Conservation (phyloP, 30 jellyfish, hydroid and myxozoan species). For the Hydra vulgaris region DNA sequence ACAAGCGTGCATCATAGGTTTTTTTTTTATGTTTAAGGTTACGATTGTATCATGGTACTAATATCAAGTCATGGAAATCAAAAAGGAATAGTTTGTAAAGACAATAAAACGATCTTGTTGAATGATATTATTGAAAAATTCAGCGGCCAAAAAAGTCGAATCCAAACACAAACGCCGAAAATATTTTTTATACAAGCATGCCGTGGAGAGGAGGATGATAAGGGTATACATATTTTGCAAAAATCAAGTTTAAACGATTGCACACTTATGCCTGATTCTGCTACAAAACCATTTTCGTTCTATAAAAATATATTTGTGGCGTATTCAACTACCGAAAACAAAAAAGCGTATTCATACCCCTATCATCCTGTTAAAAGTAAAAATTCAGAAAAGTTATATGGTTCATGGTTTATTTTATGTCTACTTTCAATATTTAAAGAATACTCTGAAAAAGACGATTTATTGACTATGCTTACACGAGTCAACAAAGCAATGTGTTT, state of each 20-base stretch:
- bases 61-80: slow-evolving; percentile 6
- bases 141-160: not conserved
- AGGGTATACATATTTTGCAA: no score
- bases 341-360: slow-evolving; percentile 16
- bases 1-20: no score
- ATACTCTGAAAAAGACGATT: not conserved
- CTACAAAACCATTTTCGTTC: not conserved
- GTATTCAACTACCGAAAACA: slow-evolving; percentile 5
- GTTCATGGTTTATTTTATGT: not conserved
- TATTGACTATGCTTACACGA: slow-evolving; percentile 8
- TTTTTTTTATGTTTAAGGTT: no score
- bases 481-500: not conserved
- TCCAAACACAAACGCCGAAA: not conserved
- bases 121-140: not conserved
- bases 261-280: no score
- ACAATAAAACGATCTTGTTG: not conserved
- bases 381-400: not conserved
- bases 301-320: not conserved
- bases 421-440: not conserved
- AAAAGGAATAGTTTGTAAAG: not conserved
- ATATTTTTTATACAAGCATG: slow-evolving; percentile 4
- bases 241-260: no score
- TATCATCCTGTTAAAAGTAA: not conserved
- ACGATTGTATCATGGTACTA: not conserved
- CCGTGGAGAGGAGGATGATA: not conserved